These are phyloP conservation scores for Neoitamus cyanurus DNA, from an alignment of 2,888 invertebrate genomes.

Conservation along the genomic window DNA sequence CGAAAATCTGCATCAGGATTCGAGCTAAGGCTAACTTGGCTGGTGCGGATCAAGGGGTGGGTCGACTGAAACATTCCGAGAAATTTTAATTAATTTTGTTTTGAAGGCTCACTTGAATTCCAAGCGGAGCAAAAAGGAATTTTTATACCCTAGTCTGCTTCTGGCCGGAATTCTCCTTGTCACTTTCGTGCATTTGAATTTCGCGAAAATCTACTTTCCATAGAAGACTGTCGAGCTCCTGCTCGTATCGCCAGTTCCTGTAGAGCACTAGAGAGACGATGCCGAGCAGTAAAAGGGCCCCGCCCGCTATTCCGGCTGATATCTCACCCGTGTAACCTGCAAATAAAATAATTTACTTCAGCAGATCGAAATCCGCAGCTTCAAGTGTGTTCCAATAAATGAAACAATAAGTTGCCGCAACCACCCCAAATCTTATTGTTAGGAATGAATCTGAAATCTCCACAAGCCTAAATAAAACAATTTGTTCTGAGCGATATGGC, in stretches of 20 bases:
- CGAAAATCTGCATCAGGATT: constrained; percentile 91
- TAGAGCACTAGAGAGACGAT: constrained; percentile 82
- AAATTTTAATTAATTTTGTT: constrained; percentile 12
- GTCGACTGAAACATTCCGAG: constrained; percentile 31
- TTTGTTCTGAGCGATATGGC: not conserved
- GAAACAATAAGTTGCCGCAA: not conserved
- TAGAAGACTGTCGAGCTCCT: constrained; percentile 89
- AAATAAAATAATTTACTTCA: constrained; percentile 6
- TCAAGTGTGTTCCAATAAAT: not conserved
- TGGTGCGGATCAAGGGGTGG: constrained; percentile 79
- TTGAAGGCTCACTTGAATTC: not conserved
- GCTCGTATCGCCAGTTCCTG: constrained; percentile 94
- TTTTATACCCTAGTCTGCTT: constrained; percentile 62
- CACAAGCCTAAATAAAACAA: not conserved
- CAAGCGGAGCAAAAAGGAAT: not conserved
- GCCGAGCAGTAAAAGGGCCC: constrained; percentile 76
- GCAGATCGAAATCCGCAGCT: not conserved
- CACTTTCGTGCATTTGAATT: constrained; percentile 77
- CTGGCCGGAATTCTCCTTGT: constrained; percentile 66
- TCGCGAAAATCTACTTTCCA: constrained; percentile 96
- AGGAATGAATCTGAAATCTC: not conserved
- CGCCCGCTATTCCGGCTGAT: constrained; percentile 82
- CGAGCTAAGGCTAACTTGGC: constrained; percentile 92
- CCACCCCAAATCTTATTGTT: not conserved
- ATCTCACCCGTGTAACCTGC: constrained; percentile 86